phyloP scores from a whole-genome alignment of 2,888 invertebrate species.

The Dryococelus australis region DNA sequence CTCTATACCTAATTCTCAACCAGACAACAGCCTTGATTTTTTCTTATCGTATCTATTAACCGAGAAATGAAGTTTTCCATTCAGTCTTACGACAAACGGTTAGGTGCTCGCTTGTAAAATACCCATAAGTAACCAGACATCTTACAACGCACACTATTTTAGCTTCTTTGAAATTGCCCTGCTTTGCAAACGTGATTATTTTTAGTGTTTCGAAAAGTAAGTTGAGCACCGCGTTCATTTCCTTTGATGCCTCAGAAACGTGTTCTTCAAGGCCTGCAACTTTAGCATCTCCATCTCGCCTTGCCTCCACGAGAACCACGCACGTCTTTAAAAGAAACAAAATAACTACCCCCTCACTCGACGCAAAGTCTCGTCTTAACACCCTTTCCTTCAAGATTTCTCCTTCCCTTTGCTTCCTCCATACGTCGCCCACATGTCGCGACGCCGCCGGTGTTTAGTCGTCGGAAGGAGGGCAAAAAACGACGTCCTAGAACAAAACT shows the following conservation, averaged over 20 bases:
- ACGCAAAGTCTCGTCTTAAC: too few species aligned
- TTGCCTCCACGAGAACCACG: not conserved
- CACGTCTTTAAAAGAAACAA: not conserved
- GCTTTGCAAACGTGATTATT: not conserved
- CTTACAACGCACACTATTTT: too few species aligned
- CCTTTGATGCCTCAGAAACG: not conserved
- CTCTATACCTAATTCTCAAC: too few species aligned
- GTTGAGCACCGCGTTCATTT: not conserved
- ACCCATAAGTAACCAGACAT: too few species aligned
- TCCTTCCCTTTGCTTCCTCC: not conserved
- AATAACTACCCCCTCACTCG: too few species aligned
- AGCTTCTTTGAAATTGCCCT: not conserved
- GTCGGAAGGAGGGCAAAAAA: not conserved
- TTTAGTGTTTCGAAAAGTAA: not conserved
- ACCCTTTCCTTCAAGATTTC: not conserved
- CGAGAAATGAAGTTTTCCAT: too few species aligned
- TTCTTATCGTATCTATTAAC: too few species aligned
- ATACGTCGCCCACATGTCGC: not conserved
- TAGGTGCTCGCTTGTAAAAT: too few species aligned
- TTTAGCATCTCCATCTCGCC: not conserved
- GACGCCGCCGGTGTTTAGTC: not conserved
- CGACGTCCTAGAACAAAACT: not conserved
- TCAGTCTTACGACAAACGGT: too few species aligned
- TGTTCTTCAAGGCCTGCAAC: not conserved
- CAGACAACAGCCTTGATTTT: too few species aligned